Evolutionary conservation across 1,140 invertebrate genomes (phyloP).

Genomic region (Harlomillsia oculata): DNA sequence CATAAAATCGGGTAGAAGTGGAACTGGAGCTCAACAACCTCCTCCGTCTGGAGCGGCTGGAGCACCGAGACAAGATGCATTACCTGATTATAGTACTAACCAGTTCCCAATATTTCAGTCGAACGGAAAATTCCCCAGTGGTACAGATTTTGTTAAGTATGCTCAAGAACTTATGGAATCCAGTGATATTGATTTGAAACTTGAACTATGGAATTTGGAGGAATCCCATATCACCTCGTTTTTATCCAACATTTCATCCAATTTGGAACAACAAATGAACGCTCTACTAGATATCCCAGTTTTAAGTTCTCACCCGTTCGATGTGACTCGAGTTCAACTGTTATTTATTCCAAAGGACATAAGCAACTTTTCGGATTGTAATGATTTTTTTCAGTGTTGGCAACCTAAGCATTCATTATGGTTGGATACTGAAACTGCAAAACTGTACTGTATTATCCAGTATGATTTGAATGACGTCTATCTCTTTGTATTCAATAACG

Average conservation of each 20-base stretch:
- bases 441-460: neutral
- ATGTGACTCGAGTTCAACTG: neutral
- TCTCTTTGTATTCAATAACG: conserved; percentile 16
- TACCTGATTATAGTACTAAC: neutral
- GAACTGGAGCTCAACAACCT: neutral
- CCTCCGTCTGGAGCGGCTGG: neutral
- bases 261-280: conserved; percentile 4
- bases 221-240: conserved; percentile 2
- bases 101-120: neutral
- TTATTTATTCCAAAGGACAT: neutral
- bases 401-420: no score
- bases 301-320: conserved; percentile 10
- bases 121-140: neutral
- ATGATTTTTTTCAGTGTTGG: neutral
- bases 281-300: conserved; percentile 14
- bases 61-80: neutral
- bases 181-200: conserved; percentile 1
- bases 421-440: no score
- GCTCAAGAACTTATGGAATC: conserved; percentile 1
- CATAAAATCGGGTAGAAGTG: neutral
- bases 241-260: neutral
- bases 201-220: conserved; percentile 13
- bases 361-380: neutral
- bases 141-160: conserved; percentile 13
- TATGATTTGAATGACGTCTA: neutral